Conservation (phyloP, 2,797 vertebrate species). For the Prunella strophiata region DNA sequence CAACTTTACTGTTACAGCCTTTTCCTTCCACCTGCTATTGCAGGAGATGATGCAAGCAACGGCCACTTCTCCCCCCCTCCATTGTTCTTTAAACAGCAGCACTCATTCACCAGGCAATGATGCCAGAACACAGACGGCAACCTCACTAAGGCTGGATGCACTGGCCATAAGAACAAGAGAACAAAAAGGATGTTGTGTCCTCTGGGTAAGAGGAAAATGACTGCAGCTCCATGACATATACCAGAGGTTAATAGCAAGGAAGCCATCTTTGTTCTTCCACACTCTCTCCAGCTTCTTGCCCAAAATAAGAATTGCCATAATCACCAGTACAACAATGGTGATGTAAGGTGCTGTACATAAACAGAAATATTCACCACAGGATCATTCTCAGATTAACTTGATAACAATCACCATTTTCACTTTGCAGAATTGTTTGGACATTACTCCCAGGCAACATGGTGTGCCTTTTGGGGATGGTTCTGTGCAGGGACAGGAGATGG, state of each 20-base stretch:
- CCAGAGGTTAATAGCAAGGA: background rate
- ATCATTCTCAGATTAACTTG: background rate
- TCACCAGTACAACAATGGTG: background rate
- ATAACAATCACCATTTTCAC: background rate
- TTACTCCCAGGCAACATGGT: rapidly evolving
- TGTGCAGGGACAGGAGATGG: background rate
- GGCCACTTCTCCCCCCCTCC: background rate
- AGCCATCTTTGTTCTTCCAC: background rate
- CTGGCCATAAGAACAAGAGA: rapidly evolving
- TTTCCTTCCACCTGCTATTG: background rate
- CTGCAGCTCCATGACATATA: background rate
- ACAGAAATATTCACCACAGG: background rate
- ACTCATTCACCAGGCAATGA: background rate
- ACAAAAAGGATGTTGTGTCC: background rate
- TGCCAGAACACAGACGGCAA: background rate
- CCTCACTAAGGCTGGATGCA: background rate
- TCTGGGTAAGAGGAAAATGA: background rate
- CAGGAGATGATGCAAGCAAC: background rate
- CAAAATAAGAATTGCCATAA: background rate
- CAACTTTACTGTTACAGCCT: background rate
- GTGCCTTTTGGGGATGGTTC: rapidly evolving
- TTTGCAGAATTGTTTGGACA: background rate
- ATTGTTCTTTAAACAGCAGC: background rate
- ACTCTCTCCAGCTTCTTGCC: background rate
- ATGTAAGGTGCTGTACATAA: background rate